Evolutionary conservation across 1,140 invertebrate species (phyloP).

Genomic region (Musca vetustissima): DNA sequence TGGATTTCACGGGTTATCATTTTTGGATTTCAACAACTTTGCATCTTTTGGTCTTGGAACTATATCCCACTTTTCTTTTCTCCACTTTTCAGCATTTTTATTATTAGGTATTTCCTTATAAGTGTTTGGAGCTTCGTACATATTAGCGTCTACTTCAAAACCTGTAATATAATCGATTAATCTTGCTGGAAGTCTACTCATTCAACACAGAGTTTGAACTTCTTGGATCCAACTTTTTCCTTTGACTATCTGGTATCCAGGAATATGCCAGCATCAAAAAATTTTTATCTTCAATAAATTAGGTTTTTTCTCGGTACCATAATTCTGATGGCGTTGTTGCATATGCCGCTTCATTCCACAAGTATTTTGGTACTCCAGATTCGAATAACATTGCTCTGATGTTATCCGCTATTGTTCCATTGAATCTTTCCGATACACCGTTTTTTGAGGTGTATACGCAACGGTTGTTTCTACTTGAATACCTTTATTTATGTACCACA

Average conservation of each 20-base stretch:
- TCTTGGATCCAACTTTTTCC: neutral
- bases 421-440: no score
- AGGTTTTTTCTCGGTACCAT: neutral
- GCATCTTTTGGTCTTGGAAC: neutral
- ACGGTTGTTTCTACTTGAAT: no score
- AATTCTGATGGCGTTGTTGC: neutral
- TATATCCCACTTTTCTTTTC: neutral
- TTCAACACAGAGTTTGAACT: neutral
- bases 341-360: neutral
- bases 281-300: neutral
- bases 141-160: no score
- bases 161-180: no score
- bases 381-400: slow-evolving; percentile 1
- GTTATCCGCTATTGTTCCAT: no score
- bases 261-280: neutral
- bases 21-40: neutral
- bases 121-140: no score
- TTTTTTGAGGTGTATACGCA: no score
- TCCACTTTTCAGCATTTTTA: neutral
- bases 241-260: neutral
- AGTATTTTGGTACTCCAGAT: neutral
- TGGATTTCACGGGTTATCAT: neutral
- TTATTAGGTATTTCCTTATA: neutral
- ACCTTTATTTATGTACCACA: no score
- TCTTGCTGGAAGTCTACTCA: no score